Evolutionary conservation across 2,797 vertebrate genomes (phyloP).

Genomic region (Lithobates sylvaticus): DNA sequence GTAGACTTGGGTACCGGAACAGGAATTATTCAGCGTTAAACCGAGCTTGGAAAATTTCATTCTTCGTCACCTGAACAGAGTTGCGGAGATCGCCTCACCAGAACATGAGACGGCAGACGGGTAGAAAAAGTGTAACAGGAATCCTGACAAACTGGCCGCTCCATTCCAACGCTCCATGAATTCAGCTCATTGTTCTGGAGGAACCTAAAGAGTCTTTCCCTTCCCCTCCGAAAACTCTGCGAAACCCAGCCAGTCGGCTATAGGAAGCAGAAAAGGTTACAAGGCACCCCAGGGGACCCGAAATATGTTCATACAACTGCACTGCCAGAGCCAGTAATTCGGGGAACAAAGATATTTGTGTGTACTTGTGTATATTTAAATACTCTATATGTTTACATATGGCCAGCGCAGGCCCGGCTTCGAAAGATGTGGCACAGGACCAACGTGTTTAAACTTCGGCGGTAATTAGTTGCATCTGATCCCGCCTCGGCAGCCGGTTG

Average conservation of each 20-base stretch:
- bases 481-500: not conserved
- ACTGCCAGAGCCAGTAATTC: constrained; percentile 13
- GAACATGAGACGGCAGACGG: not conserved
- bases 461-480: not conserved
- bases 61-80: not conserved
- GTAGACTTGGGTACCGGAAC: constrained; percentile 21
- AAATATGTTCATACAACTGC: constrained; percentile 35
- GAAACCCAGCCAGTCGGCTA: constrained; percentile 24
- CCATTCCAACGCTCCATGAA: constrained; percentile 40
- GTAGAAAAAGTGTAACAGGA: constrained; percentile 4
- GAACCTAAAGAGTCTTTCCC: constrained; percentile 15
- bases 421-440: not conserved
- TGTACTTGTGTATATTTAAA: constrained; percentile 12
- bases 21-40: constrained; percentile 25
- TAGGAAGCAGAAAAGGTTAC: constrained; percentile 51
- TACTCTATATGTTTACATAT: constrained; percentile 24
- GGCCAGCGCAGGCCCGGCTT: not conserved
- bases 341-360: constrained; percentile 36
- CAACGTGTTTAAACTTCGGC: not conserved
- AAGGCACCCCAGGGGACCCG: constrained; percentile 2
- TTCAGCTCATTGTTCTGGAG: constrained; percentile 48
- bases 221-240: constrained; percentile 8
- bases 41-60: too few species aligned
- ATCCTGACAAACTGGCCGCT: not conserved
- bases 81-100: not conserved